Conservation (phyloP, 1,140 invertebrate genomes). For the Saccostrea echinata region DNA sequence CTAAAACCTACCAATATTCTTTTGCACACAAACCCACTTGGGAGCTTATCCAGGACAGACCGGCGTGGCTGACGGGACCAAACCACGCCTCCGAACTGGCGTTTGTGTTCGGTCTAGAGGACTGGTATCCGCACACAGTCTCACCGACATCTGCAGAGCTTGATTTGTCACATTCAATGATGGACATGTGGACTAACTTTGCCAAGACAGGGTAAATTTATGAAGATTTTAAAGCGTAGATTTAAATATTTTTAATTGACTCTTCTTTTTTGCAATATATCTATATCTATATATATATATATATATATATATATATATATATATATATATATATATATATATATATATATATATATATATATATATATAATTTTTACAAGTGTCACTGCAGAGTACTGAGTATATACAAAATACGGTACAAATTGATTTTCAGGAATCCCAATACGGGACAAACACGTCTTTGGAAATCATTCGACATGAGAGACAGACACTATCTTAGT, state of each 20-base stretch:
- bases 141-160: slow-evolving; percentile 2
- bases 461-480: not conserved
- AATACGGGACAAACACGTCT: not conserved
- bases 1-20: slow-evolving; percentile 46
- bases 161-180: slow-evolving; percentile 53
- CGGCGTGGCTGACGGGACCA: slow-evolving; percentile 57
- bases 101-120: slow-evolving; percentile 61
- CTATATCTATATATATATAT: too few relatives aligned
- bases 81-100: slow-evolving; percentile 65
- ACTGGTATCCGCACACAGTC: slow-evolving; percentile 35
- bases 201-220: slow-evolving; percentile 65
- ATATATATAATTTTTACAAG: not conserved
- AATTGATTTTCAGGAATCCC: slow-evolving; percentile 16
- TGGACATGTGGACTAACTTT: slow-evolving; percentile 67
- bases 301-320: too few relatives aligned
- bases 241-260: not conserved
- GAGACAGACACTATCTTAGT: not conserved
- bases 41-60: slow-evolving; percentile 39
- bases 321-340: too few relatives aligned
- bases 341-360: too few relatives aligned
- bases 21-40: slow-evolving; percentile 49
- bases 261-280: not conserved
- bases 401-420: not conserved
- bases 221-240: too few relatives aligned
- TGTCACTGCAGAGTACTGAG: not conserved